Conservation (phyloP, 92 coral and sea anemone species). For the Ricordea florida region DNA sequence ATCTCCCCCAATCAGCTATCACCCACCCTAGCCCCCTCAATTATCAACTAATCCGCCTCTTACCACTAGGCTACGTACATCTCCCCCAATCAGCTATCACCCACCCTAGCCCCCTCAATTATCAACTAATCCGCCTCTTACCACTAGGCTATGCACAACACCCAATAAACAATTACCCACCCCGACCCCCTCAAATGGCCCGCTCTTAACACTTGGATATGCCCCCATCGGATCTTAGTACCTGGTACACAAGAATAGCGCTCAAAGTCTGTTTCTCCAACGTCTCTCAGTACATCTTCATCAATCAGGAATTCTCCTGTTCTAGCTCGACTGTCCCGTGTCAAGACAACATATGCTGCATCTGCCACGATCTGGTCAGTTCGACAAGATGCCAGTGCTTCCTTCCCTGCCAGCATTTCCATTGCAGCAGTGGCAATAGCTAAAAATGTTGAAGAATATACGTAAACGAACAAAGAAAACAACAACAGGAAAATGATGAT, state of each 20-base stretch:
- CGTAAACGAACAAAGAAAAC: too few relatives aligned
- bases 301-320: slow-evolving; percentile 97
- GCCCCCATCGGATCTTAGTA: slow-evolving; percentile 14
- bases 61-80: too few relatives aligned
- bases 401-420: slow-evolving; percentile 89
- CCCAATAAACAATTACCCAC: not conserved
- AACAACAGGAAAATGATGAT: too few relatives aligned
- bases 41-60: too few relatives aligned
- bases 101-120: too few relatives aligned
- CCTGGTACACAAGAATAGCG: slow-evolving; percentile 90
- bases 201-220: too few relatives aligned
- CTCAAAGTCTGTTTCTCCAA: slow-evolving; percentile 85
- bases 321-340: slow-evolving; percentile 90
- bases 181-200: not conserved
- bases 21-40: too few relatives aligned
- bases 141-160: too few relatives aligned
- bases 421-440: slow-evolving; percentile 95
- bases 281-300: slow-evolving; percentile 88
- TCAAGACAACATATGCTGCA: slow-evolving; percentile 90
- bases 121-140: too few relatives aligned
- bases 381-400: slow-evolving; percentile 72
- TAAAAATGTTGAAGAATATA: too few relatives aligned
- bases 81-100: too few relatives aligned
- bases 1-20: too few relatives aligned
- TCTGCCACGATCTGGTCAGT: slow-evolving; percentile 93